Base-by-base conservation (phyloP, 2,797 vertebrate species). In the Pipistrellus pygmaeus region DNA sequence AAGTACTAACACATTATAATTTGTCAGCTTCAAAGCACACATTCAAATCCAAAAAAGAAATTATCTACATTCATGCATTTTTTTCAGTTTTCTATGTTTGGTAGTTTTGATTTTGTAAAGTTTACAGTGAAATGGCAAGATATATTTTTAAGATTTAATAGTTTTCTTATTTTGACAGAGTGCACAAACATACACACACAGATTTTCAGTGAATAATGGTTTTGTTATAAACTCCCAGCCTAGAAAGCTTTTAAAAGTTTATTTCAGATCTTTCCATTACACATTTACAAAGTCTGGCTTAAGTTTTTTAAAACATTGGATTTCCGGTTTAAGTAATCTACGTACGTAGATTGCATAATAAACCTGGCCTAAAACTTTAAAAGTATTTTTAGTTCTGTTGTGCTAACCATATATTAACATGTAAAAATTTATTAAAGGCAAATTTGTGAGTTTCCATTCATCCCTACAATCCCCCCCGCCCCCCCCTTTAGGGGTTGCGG, bases 201-300 rank as follows among this genome's bases (percentile, higher is more conserved):
- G 71, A 86, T 94, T 94, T 97, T 93, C 72, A 86, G 78, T 95
- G 95, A 97, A 97, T 96, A 97, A 94, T 88, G 68, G 78, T 95
- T 96, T 93, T 96, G 91, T 77, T 92, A 75, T 93, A 96, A 98
- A 97, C 98, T 98, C 97, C 97, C 94, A 98, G 96, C 92, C 95
- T 90, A 92, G 48, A 97, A 91, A 92, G 92, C 93, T 97, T 97
- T 96, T 95, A 77, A 96, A 97, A 97, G 90, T 94, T 97, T 96
- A 96, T 96, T 98, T 98, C 88, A 97, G 72, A 94, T 97, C 97
- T 97, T 98, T 98, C 98, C 97, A 98, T 98, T 97, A 98, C 97
- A 97, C 96, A 97, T 86, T 97, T 93, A 95, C 93, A 97, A 97
- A 97, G 96, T 97, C 82, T 97, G 90, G 81, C 96, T 96, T 97